phyloP scores from a whole-genome alignment of 2,797 vertebrate species.

The Parauchenoglanis punctatus region DNA sequence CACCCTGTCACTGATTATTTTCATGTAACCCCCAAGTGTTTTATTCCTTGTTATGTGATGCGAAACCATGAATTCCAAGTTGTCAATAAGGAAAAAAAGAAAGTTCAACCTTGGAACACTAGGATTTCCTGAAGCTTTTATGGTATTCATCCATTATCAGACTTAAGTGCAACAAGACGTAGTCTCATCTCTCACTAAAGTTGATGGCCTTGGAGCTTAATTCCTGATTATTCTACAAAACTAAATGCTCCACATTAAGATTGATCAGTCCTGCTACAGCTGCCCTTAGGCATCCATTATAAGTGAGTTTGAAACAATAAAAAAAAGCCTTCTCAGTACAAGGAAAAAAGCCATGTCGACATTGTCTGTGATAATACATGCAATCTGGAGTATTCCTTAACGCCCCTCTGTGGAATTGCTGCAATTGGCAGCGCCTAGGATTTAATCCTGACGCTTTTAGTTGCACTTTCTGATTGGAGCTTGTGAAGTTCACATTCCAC shows the following conservation, averaged over 20 bases:
- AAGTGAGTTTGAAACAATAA: not conserved
- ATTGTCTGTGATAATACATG: not conserved
- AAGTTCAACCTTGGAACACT: not conserved
- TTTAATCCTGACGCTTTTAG: not conserved
- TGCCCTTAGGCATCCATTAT: not conserved
- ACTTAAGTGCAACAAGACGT: not conserved
- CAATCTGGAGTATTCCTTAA: not conserved
- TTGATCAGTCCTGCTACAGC: not conserved
- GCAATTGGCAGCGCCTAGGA: not conserved
- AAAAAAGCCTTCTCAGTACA: not conserved
- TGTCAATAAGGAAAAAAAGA: not conserved
- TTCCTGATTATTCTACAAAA: not conserved
- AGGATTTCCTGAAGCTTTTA: not conserved
- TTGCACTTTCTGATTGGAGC: not conserved
- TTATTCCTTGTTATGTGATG: not conserved
- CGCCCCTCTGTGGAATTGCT: not conserved
- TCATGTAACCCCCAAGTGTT: not conserved
- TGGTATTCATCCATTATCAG: not conserved
- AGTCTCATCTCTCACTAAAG: not conserved
- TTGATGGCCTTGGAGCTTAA: too few relatives aligned
- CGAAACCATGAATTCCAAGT: not conserved
- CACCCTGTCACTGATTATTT: not conserved
- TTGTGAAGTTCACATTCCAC: slow-evolving; percentile 6
- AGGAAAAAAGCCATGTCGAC: not conserved
- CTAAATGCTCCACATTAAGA: not conserved